These are phyloP conservation scores for Pemphredon lugubris DNA, from an alignment of 2,888 invertebrate species.

Conservation along the genomic window DNA sequence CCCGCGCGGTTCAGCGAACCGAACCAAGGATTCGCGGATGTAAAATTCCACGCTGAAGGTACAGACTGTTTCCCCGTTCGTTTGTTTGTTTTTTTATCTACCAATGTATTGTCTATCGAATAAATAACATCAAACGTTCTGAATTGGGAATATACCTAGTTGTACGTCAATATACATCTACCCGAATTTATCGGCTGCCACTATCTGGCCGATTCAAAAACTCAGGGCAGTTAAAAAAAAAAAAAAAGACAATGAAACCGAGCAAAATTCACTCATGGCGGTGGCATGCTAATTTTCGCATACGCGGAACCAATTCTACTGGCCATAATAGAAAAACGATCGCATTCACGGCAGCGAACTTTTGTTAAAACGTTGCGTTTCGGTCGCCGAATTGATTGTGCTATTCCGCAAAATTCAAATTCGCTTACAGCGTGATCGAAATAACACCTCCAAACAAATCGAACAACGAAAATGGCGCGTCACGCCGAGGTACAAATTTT, in stretches of 20 bases:
- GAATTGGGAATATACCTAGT: conserved; percentile 13
- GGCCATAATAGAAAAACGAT: no score
- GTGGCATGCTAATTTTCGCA: conserved; percentile 19
- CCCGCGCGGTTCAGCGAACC: conserved; percentile 17
- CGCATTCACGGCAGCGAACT: conserved; percentile 11
- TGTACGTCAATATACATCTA: not conserved
- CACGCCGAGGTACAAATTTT: no score
- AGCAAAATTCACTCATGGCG: not conserved
- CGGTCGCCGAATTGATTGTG: conserved; percentile 25
- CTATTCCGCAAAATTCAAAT: conserved; percentile 35
- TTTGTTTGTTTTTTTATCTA: not conserved
- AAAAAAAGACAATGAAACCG: conserved; percentile 8
- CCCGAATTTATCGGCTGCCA: conserved; percentile 1
- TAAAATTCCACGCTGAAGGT: not conserved
- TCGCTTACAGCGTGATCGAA: no score
- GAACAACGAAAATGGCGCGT: no score
- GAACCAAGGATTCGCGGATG: conserved; percentile 23
- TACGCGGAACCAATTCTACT: not conserved
- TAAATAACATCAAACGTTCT: conserved; percentile 5
- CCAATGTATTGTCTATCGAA: conserved; percentile 8
- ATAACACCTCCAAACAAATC: no score
- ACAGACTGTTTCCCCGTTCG: not conserved
- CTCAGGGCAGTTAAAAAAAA: not conserved
- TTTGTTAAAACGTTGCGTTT: conserved; percentile 26
- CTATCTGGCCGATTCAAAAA: not conserved